Conservation (phyloP, 2,797 vertebrate genomes). For the Danio choprae region DNA sequence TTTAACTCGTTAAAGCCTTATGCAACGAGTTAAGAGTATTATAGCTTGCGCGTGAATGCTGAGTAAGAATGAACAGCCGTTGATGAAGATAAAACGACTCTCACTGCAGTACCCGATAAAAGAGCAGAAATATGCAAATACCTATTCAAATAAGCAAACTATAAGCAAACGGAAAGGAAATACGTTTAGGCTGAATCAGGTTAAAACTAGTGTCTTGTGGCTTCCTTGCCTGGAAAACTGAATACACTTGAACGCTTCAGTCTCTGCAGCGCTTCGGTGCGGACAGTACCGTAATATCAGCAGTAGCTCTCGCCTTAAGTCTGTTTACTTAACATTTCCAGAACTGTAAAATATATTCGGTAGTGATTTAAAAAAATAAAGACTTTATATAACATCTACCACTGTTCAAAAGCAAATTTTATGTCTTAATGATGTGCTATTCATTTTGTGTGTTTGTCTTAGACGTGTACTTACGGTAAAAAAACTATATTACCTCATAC, state of each 20-base stretch:
- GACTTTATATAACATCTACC: too few species aligned
- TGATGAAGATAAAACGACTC: not conserved
- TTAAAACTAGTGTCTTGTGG: slow-evolving; percentile 57
- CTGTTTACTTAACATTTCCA: not conserved
- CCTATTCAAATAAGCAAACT: not conserved
- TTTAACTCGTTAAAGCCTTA: slow-evolving; percentile 36
- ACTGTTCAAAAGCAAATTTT: not conserved
- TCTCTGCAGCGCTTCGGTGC: slow-evolving; percentile 67
- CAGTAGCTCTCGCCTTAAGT: slow-evolving; percentile 30
- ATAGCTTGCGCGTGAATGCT: slow-evolving; percentile 15
- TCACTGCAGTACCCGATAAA: slow-evolving; percentile 34
- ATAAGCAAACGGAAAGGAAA: slow-evolving; percentile 27
- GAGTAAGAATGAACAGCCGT: slow-evolving; percentile 26
- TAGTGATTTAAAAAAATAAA: not conserved
- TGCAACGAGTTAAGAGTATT: slow-evolving; percentile 35
- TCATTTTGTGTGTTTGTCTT: not conserved
- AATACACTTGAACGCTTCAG: slow-evolving; percentile 62
- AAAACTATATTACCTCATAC: slow-evolving; percentile 15
- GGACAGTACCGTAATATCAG: slow-evolving; percentile 71
- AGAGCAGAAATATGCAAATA: not conserved
- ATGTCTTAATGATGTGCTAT: not conserved
- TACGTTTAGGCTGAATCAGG: slow-evolving; percentile 35
- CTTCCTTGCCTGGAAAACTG: slow-evolving; percentile 61
- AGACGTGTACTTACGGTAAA: slow-evolving; percentile 50
- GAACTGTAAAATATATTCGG: not conserved